phyloP scores from a whole-genome alignment of 2,888 invertebrate species.

The Oscheius sp. region DNA sequence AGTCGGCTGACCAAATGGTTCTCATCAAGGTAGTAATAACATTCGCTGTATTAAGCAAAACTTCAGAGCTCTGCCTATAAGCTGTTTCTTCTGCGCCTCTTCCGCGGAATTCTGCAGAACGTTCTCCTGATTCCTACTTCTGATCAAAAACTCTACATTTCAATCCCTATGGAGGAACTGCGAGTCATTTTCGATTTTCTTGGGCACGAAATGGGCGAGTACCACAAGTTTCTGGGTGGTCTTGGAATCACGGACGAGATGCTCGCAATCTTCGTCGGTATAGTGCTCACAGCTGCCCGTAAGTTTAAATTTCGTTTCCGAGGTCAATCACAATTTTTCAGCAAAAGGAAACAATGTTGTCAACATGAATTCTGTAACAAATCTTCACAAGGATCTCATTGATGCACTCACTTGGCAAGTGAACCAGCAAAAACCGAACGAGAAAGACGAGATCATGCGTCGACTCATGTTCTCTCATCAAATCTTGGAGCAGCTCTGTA shows the following conservation, averaged over 20 bases:
- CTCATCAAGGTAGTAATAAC: conserved; percentile 36
- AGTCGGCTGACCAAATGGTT: conserved; percentile 38
- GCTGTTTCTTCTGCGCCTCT: conserved; percentile 40
- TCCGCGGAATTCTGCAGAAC: conserved; percentile 37
- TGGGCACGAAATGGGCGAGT: not conserved
- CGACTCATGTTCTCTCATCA: conserved; percentile 3
- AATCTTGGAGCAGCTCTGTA: not conserved
- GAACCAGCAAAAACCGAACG: not conserved
- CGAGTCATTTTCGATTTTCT: conserved; percentile 1
- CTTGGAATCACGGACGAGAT: conserved; percentile 39
- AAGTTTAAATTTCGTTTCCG: not conserved
- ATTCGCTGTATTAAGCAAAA: not conserved
- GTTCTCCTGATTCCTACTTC: conserved; percentile 37
- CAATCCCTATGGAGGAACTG: conserved; percentile 22
- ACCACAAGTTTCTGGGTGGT: conserved; percentile 13
- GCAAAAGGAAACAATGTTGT: not conserved
- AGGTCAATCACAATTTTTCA: not conserved
- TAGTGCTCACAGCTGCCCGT: conserved; percentile 41
- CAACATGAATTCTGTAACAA: not conserved
- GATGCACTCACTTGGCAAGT: conserved; percentile 17
- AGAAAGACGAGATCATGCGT: conserved; percentile 31
- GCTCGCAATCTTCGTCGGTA: conserved; percentile 36
- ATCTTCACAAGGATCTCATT: not conserved
- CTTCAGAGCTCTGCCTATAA: conserved; percentile 37
- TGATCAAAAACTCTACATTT: not conserved